Evolutionary conservation across 2,113 vertebrate genomes (phyloP).

Genomic region (Chrysochloris asiatica): DNA sequence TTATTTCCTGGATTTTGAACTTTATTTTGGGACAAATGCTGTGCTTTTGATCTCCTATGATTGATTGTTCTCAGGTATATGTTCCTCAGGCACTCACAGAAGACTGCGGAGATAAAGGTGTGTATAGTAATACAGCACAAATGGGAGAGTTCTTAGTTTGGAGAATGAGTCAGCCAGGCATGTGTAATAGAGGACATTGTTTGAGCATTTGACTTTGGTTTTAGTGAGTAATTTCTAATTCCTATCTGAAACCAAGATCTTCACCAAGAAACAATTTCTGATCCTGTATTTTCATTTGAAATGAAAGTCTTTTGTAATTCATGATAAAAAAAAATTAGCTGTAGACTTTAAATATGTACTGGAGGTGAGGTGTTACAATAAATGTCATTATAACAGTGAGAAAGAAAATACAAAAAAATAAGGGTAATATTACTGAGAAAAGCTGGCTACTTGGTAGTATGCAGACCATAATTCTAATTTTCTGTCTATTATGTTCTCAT

Average conservation of each 20-base stretch:
- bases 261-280: not conserved
- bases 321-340: not conserved
- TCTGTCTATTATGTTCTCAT: too few relatives aligned
- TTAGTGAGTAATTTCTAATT: not conserved
- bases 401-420: not conserved
- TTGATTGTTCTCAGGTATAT: too few relatives aligned
- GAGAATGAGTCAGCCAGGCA: not conserved
- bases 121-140: not conserved
- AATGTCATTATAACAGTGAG: not conserved
- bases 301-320: not conserved
- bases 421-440: not conserved
- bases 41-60: too few relatives aligned
- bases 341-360: not conserved
- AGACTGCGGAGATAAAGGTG: not conserved
- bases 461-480: not conserved
- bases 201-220: not conserved
- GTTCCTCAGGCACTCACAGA: too few relatives aligned
- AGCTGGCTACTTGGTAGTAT: not conserved
- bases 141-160: not conserved
- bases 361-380: not conserved
- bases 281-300: not conserved
- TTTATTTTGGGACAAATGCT: too few relatives aligned
- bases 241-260: not conserved
- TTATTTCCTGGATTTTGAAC: too few relatives aligned
- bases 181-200: not conserved